These are phyloP conservation scores for Eristalis intricaria DNA, from an alignment of 2,888 invertebrate genomes.

Conservation along the genomic window DNA sequence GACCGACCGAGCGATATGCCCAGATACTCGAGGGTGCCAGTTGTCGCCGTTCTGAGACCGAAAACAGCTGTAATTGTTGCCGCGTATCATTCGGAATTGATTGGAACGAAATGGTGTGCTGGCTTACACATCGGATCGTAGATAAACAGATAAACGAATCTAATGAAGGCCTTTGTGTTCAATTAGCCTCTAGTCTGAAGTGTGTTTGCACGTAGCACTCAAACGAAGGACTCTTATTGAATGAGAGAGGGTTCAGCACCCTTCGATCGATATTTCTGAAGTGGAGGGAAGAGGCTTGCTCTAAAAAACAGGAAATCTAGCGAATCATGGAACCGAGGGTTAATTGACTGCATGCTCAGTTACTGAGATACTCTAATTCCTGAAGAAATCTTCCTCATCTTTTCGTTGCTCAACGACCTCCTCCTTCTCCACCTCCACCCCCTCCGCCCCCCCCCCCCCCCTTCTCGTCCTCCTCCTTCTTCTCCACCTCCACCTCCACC, in stretches of 20 bases:
- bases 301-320: too few relatives aligned
- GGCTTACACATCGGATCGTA: not conserved
- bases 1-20: not conserved
- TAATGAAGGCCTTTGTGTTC: conserved; percentile 3
- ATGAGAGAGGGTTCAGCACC: not conserved
- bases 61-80: conserved; percentile 35
- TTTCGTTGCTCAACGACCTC: too few relatives aligned
- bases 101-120: not conserved
- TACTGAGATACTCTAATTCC: too few relatives aligned
- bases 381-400: too few relatives aligned
- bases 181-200: not conserved
- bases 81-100: conserved; percentile 5
- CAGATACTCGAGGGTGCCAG: not conserved
- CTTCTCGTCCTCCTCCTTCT: too few relatives aligned
- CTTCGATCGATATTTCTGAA: too few relatives aligned
- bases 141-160: not conserved
- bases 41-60: conserved; percentile 17
- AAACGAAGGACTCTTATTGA: not conserved
- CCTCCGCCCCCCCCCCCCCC: too few relatives aligned
- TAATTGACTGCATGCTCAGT: too few relatives aligned
- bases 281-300: too few relatives aligned
- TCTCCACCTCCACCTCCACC: too few relatives aligned
- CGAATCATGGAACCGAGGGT: too few relatives aligned
- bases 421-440: too few relatives aligned
- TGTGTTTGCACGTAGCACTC: not conserved